Conservation (phyloP, 2,797 vertebrate species). For the Hipposideros larvatus region DNA sequence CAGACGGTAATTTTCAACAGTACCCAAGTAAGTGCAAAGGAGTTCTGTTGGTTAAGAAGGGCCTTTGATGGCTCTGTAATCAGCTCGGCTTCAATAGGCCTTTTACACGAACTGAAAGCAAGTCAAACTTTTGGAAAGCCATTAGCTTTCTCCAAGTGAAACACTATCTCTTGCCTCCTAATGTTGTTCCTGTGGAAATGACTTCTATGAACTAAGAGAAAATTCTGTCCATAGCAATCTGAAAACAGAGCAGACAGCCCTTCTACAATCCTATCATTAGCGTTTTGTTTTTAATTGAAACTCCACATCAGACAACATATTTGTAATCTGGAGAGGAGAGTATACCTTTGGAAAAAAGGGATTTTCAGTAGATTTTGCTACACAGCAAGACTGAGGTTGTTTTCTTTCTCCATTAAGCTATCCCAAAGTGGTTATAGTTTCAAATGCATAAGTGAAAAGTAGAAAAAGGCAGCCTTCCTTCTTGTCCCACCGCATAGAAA, state of each 20-base stretch:
- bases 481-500: not conserved
- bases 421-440: not conserved
- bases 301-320: slow-evolving; percentile 39
- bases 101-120: slow-evolving; percentile 71
- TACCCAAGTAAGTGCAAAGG: slow-evolving; percentile 69
- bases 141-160: slow-evolving; percentile 65
- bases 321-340: slow-evolving; percentile 5
- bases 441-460: slow-evolving; percentile 47
- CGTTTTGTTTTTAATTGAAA: slow-evolving; percentile 49
- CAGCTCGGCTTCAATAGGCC: slow-evolving; percentile 75
- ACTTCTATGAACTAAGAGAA: slow-evolving; percentile 52
- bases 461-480: slow-evolving; percentile 15
- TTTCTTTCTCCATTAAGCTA: slow-evolving; percentile 64
- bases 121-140: slow-evolving; percentile 76
- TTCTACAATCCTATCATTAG: slow-evolving; percentile 28
- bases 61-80: slow-evolving; percentile 77
- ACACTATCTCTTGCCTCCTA: slow-evolving; percentile 37
- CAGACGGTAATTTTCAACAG: slow-evolving; percentile 80
- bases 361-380: slow-evolving; percentile 55
- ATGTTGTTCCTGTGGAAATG: slow-evolving; percentile 51
- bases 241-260: slow-evolving; percentile 68
- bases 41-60: slow-evolving; percentile 74
- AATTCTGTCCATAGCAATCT: slow-evolving; percentile 57
- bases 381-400: not conserved
- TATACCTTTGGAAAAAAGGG: not conserved